Evolutionary conservation across 2,797 vertebrate genomes (phyloP), one percentile per base, ranked within the genome.

Genomic region (Scolopax bukidnonensis): DNA sequence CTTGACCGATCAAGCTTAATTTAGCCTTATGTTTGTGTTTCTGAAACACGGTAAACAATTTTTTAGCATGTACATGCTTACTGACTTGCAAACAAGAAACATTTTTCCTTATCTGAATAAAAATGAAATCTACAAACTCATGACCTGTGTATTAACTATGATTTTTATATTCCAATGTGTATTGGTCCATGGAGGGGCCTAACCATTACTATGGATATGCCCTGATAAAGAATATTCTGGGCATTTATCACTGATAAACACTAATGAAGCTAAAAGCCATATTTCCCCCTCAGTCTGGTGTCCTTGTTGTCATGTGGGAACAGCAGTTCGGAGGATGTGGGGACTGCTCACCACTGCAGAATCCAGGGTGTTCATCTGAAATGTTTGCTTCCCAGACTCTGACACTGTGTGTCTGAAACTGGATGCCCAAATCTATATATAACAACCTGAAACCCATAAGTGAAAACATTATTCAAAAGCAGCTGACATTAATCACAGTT

Each of bases 1-100:
- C 89, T 96, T 95, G 92, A 59, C 89, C 93, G 93, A 97, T 90
- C 90, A 96, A 97, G 81, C 95, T 95, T 89, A 91, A 89, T 92
- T 71, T 81, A 94, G 83, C 94, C 94, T 97, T 96, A 92, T 96
- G 91, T 92, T 96, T 96, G 89, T 60, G 47, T 68, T 96, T 94
- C 82, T 91, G 75, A 95, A 92, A 94, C 92, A 92, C 1, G 16
- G 96, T 92, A 94, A 97, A 96, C 92, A 96, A 95, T 93, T 95
- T 96, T 89, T 87, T 87, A 95, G 73, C 83, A 91, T 95, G 93
- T 93, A 87, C 84, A 90, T 74, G 77, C 92, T 95, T 89, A 93
- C 45, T 94, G 89, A 86, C 45, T 89, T 74, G 85, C 88, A 94
- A 95, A 96, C 48, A 74, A 95, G 84, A 83, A 90, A 24, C 16